Conservation (phyloP, 2,797 vertebrate species). For the Otolemur crassicaudatus region DNA sequence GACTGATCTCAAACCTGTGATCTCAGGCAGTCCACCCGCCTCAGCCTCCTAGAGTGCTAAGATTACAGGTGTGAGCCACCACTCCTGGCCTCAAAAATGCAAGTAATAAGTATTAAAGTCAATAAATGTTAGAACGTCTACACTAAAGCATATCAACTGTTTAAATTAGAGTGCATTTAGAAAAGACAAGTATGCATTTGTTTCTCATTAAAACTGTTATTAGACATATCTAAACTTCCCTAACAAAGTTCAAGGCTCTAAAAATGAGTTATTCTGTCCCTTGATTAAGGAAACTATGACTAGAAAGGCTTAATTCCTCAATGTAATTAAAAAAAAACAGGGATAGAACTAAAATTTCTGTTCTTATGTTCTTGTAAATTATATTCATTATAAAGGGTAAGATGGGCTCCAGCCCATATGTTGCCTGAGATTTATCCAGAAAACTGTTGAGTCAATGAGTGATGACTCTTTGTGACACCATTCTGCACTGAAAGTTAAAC, state of each 20-base stretch:
- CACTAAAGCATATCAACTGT: slow-evolving; percentile 30
- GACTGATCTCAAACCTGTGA: no score
- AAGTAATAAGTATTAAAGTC: background rate
- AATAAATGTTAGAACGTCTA: slow-evolving; percentile 2
- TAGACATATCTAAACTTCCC: slow-evolving; percentile 26
- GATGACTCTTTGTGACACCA: background rate
- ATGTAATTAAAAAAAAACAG: background rate
- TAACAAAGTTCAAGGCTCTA: background rate
- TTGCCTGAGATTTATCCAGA: slow-evolving; percentile 41
- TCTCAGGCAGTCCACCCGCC: no score
- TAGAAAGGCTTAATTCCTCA: slow-evolving; percentile 33
- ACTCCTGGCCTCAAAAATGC: no score
- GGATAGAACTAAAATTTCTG: slow-evolving; percentile 41
- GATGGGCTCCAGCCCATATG: background rate
- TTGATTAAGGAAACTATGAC: slow-evolving; percentile 17
- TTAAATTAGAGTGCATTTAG: background rate
- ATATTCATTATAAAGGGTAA: slow-evolving; percentile 17
- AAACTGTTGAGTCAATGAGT: background rate
- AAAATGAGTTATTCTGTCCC: slow-evolving; percentile 40
- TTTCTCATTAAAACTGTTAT: slow-evolving; percentile 33
- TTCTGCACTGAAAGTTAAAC: slow-evolving; percentile 44
- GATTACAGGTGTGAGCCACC: no score
- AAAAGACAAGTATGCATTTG: slow-evolving; percentile 31
- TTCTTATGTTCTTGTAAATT: slow-evolving; percentile 24
- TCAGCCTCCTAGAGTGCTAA: no score